Base-by-base conservation (phyloP, 2,888 invertebrate genomes). In the Rhagonycha fulva region DNA sequence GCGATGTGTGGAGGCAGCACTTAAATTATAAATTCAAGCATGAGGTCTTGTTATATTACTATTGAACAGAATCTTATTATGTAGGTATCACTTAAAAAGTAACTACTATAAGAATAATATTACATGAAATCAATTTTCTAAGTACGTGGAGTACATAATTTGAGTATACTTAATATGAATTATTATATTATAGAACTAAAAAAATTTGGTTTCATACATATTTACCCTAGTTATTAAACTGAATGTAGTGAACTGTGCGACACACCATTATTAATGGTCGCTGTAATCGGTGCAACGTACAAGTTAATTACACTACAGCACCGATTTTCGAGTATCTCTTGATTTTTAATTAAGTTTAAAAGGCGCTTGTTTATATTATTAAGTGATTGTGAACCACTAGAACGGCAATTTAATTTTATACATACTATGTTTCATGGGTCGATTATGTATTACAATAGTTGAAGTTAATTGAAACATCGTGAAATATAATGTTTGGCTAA, bases 341-440 rank as follows among this genome's bases (percentile, higher is more conserved):
- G 71, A 74, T 77, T 77, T 71, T 77, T 74, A 77, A 77, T 77
- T 77, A 77, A 67, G 63, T 71, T 77, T 71, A 72, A 77, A 74
- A 72, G 9, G 77, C 71, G 62, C 74, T 76, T 73, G 77, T 77
- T 74, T 77, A 71, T 66, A 69, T 74, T 77, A 77, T 74, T 68
- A 71, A 77, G 72, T 74, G 69, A 68, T 66, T 74, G 71, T 72
- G 62, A 77, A 60, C 72, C 74, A 76, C 74, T 76, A 68, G 71
- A 70, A 68, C 62, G 68, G 47, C 24, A 66, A 66, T 66, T 66
- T 66, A 66, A 66, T 66, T 66, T 24, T 24, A n/a, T 66, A 24
- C 63, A 5, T 32, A n/a, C n/a, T 32, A n/a, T n/a, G 63, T 23
- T 66, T 66, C 63, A 66, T 66, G 10, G 26, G 63, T 66, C 12